Evolutionary conservation across 2,888 invertebrate species (phyloP), one percentile per base, ranked within the genome.

Genomic region (Ptilodon capucinus): DNA sequence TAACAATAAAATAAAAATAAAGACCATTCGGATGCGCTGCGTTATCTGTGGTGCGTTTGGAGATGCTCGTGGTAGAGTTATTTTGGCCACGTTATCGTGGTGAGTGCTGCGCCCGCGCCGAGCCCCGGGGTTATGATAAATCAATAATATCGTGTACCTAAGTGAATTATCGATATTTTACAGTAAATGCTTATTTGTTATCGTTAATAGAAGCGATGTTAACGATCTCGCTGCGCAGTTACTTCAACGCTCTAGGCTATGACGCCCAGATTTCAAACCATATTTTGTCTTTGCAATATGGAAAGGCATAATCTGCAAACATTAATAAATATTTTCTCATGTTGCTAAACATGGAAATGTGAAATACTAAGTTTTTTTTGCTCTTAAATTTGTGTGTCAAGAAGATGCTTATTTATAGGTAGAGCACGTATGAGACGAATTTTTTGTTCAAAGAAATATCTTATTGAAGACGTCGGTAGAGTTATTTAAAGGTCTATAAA

Each of bases 21-120:
- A 68, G 60, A 59, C 60, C 66, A 63, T 68, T 71, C 73, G 63
- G 56, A 64, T 52, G 65, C 51, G 68, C 57, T 68, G 52, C 58
- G 68, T 79, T 85, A 86, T 87, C 86, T 81, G 65, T 46, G 66
- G 70, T 77, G 68, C 79, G 76, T 76, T 76, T 69, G 14, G 72
- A 82, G 81, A 82, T 78, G 81, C 68, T 73, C 72, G 67, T 66
- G 68, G 60, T 57, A 60, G 74, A 81, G 89, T 84, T 90, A 90
- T 89, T 89, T 90, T 81, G 87, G 87, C 85, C 78, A 81, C 77
- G 71, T 86, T 89, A 90, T 90, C 90, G 72, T 66, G 66, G 57
- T 73, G 75, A 76, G 74, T 64, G 74, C 71, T 66, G 79, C 78
- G 68, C 40, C 79, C 76, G 70, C 68, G 70, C 60, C 65, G 71